Evolutionary conservation across 1,140 invertebrate genomes (phyloP), one percentile per base, ranked within the genome.

Genomic region (Sinonovacula constricta): DNA sequence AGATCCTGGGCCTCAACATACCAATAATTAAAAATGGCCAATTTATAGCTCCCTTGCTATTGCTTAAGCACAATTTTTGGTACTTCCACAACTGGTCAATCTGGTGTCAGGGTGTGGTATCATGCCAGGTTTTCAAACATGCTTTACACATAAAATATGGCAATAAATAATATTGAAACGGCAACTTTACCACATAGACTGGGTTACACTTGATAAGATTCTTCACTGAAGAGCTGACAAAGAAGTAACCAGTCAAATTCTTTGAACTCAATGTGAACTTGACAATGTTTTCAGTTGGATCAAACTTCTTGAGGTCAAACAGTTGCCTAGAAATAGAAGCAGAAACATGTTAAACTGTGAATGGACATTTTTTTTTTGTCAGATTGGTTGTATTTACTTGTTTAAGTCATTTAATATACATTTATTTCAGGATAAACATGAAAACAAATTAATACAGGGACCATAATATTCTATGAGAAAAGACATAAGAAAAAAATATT

Each of bases 221-320:
- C 26, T 49, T 57, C 1, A 67, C 54, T 14, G 49, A 30, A 2
- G 18, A 53, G 30, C 26, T 76, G 33, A 30, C 63, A 53, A 28
- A 76, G 60, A 54, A 66, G 63, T 66, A 76, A 22, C 63, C 3
- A 12, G 62, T 59, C 33, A 10, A 45, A 18, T n/a, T 56, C 60
- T 66, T 76, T 14, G 34, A 59, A 4, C 65, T 63, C 26, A 57
- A 34, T 31, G 26, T 26, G 31, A 31, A 76, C 31, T 67, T 66
- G 30, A 76, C 12, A 62, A 76, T 66, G 53, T 76, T 65, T 26
- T 59, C 62, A 57, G 56, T 30, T 2, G 62, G 62, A 30, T 76
- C 53, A n/a, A 57, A 26, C 49, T 67, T 76, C 72, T 67, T 76
- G 30, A 76, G n/a, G 39, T 76, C 72, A 76, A 66, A 76, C 72